Percentiles rank a stretch among this genome's conserved stretches.
Conservation (phyloP, 2,888 invertebrate genomes). For the Eupithecia insigniata region DNA sequence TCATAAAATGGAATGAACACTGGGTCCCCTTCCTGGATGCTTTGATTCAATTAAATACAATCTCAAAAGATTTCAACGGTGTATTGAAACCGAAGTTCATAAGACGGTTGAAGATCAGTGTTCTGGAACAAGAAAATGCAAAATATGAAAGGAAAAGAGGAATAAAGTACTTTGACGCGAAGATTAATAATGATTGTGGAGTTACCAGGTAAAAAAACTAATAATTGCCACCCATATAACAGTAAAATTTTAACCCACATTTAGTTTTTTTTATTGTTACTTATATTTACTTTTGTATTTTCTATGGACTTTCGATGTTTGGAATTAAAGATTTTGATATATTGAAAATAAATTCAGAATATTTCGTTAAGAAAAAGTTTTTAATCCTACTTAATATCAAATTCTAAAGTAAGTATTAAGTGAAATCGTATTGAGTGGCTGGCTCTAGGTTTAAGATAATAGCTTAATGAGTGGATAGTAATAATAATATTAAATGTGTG, state of each 20-base stretch:
- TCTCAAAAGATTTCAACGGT: constrained; percentile 37
- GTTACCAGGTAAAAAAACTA: constrained; percentile 32
- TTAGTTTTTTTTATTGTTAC: no score
- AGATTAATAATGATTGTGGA: constrained; percentile 27
- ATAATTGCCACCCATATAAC: neutral
- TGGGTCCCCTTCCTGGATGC: constrained; percentile 45
- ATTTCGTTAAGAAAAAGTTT: neutral
- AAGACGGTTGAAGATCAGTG: constrained; percentile 30
- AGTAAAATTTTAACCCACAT: no score
- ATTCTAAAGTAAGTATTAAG: neutral
- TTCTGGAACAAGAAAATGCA: constrained; percentile 24
- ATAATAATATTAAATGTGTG: no score
- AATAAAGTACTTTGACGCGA: constrained; percentile 24
- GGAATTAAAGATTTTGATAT: neutral
- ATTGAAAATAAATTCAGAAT: neutral
- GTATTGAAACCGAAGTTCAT: constrained; percentile 40
- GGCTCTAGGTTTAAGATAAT: neutral
- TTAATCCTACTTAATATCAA: neutral
- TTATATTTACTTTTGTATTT: no score
- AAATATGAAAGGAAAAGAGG: neutral
- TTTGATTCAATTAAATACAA: constrained; percentile 42
- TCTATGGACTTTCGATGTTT: no score
- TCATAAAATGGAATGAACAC: constrained; percentile 39
- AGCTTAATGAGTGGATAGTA: neutral
- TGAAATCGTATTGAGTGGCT: neutral